A percentile compares a stretch with the other conserved stretches of the same genome.
Evolutionary conservation across 2,888 invertebrate genomes (phyloP).

Genomic region (Acronicta aceris): DNA sequence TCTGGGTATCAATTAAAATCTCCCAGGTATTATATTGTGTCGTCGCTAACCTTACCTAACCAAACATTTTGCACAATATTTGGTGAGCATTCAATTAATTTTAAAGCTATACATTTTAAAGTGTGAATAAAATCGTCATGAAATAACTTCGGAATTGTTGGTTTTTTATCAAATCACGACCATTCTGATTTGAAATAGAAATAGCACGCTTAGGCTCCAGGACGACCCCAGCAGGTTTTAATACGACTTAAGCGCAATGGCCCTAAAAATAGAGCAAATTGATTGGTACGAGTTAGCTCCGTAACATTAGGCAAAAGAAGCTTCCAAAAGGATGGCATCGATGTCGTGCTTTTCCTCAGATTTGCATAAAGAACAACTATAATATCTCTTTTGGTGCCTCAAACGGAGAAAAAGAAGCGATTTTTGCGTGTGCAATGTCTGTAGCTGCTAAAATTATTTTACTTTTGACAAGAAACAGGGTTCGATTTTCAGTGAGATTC

Average conservation of each 20-base stretch:
- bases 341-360: constrained; percentile 80
- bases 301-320: constrained; percentile 59
- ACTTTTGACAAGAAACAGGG: background rate
- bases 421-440: constrained; percentile 30
- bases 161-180: no score
- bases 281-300: constrained; percentile 56
- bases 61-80: no score
- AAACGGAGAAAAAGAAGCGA: constrained; percentile 62
- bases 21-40: no score
- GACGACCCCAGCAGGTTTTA: no score
- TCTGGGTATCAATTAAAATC: no score
- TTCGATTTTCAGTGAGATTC: background rate
- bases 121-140: no score
- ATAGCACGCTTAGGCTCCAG: no score
- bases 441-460: background rate
- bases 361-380: constrained; percentile 83
- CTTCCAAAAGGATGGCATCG: constrained; percentile 54
- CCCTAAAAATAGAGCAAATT: constrained; percentile 43
- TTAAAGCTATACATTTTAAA: no score
- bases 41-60: no score
- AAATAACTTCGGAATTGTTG: no score
- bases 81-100: no score
- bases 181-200: no score
- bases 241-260: background rate
- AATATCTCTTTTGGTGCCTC: constrained; percentile 63